phyloP scores from a whole-genome alignment of 2,888 invertebrate genomes.

The Tinea pellionella region DNA sequence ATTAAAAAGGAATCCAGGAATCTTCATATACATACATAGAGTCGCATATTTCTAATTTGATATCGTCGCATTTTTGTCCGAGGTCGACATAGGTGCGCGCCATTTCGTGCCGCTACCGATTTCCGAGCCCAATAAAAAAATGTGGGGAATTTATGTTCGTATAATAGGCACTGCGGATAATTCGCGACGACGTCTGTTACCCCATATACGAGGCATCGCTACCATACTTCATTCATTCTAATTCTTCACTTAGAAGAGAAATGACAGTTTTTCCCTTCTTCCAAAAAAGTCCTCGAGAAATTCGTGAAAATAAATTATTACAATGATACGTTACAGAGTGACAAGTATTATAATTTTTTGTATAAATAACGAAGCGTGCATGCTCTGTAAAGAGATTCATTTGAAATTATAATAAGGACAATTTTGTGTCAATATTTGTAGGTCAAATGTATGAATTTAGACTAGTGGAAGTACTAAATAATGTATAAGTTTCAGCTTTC shows the following conservation, averaged over 20 bases:
- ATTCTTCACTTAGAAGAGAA: background rate
- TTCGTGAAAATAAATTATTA: background rate
- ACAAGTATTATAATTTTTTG: background rate
- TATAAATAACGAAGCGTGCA: background rate
- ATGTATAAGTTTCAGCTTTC: background rate
- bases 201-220: background rate
- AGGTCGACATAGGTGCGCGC: conserved; percentile 16
- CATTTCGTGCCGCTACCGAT: conserved; percentile 47
- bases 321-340: background rate
- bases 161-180: conserved; percentile 49
- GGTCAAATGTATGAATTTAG: background rate
- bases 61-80: conserved; percentile 8
- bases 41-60: conserved; percentile 7
- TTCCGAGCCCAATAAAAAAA: conserved; percentile 48
- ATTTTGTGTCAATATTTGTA: background rate
- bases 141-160: conserved; percentile 41
- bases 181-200: conserved; percentile 28
- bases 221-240: background rate
- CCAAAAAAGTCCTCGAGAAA: background rate
- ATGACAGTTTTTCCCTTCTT: background rate
- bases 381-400: background rate
- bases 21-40: background rate
- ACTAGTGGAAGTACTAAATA: background rate
- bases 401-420: background rate
- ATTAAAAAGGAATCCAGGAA: background rate